Evolutionary conservation across 2,888 invertebrate genomes (phyloP).

Genomic region (Marronus borbonicus): DNA sequence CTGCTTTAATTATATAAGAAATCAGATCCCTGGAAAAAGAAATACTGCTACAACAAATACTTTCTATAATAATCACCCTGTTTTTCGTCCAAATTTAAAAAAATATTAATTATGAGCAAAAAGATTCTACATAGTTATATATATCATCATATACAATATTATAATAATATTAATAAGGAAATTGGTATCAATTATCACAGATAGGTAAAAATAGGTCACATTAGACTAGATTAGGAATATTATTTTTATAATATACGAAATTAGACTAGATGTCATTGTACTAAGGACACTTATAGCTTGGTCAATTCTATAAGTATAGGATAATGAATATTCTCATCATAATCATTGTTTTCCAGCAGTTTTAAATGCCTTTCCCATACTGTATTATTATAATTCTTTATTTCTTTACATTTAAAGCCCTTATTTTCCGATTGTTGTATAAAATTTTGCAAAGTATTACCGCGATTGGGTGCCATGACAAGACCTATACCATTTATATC

Average conservation of each 20-base stretch:
- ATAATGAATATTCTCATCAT: slow-evolving; percentile 82
- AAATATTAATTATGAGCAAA: slow-evolving; percentile 56
- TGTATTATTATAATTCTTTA: slow-evolving; percentile 76
- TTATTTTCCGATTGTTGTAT: slow-evolving; percentile 75
- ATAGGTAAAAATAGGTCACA: slow-evolving; percentile 69
- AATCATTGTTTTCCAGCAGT: slow-evolving; percentile 75
- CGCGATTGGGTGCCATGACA: slow-evolving; percentile 84
- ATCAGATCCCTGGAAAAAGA: slow-evolving; percentile 22
- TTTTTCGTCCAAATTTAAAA: slow-evolving; percentile 49
- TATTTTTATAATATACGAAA: slow-evolving; percentile 50
- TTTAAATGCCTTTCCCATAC: slow-evolving; percentile 81
- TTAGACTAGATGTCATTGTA: slow-evolving; percentile 53
- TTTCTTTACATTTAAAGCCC: slow-evolving; percentile 75
- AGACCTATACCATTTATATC: slow-evolving; percentile 77
- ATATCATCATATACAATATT: slow-evolving; percentile 34
- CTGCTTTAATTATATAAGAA: slow-evolving; percentile 26
- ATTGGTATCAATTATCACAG: slow-evolving; percentile 71
- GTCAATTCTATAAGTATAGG: slow-evolving; percentile 79
- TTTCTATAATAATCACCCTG: slow-evolving; percentile 54
- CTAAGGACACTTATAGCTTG: slow-evolving; percentile 71
- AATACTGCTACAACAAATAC: slow-evolving; percentile 44
- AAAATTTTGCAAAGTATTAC: slow-evolving; percentile 81
- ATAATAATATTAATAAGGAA: slow-evolving; percentile 62
- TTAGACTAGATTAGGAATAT: slow-evolving; percentile 54
- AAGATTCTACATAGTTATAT: slow-evolving; percentile 51